phyloP scores from a whole-genome alignment of 2,113 vertebrate genomes.

The Accipiter cooperii region DNA sequence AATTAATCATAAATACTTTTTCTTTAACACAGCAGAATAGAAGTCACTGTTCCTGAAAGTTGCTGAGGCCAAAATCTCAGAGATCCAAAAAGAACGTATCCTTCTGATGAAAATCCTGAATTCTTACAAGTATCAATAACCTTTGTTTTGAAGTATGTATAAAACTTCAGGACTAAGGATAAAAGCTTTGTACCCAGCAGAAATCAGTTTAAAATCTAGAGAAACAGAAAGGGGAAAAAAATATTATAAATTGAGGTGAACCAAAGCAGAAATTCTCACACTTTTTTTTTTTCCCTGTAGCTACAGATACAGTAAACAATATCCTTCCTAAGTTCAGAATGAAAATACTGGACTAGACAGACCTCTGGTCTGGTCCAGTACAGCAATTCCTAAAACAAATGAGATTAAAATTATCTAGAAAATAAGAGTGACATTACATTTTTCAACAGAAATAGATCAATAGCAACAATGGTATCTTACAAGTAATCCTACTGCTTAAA shows the following conservation, averaged over 20 bases:
- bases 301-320: background rate
- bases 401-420: background rate
- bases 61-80: background rate
- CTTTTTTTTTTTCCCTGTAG: background rate
- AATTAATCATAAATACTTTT: background rate
- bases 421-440: background rate
- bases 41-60: background rate
- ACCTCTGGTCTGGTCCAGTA: background rate
- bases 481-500: background rate
- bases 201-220: background rate
- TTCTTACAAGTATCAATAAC: background rate
- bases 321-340: background rate
- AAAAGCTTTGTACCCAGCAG: background rate
- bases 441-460: background rate
- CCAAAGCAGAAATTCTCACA: accelerated
- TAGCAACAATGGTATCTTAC: background rate
- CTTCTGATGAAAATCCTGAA: background rate
- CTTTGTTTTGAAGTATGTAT: background rate
- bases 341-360: background rate
- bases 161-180: background rate
- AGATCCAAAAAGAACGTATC: background rate
- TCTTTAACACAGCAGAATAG: background rate
- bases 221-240: background rate
- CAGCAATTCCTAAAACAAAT: background rate
- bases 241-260: background rate